Base-by-base conservation (phyloP, 2,888 invertebrate genomes). In the Calephelis perditalis region DNA sequence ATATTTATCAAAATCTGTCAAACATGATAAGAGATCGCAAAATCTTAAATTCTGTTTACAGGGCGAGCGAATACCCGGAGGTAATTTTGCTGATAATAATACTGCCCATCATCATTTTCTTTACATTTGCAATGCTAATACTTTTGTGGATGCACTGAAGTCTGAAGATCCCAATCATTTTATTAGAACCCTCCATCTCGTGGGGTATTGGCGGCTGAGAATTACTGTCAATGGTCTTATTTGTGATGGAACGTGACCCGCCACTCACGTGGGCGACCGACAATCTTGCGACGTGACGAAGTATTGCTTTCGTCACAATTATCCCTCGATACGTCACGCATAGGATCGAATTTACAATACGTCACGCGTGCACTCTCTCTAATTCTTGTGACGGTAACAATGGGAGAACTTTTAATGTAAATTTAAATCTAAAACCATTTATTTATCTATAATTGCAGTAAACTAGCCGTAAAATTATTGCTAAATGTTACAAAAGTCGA, bases 151-250 rank as follows among this genome's bases (percentile, higher is more conserved):
- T 49, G 26, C 40, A 40, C 40, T 40, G 40, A 40, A 40, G 8
- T 40, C 40, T 40, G 40, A 40, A 49, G 49, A 49, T 15, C 15
- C 49, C 49, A 49, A 49, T 49, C 49, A 49, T 49, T 35, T 49
- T 49, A 49, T 49, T 49, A 49, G 26, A 9, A 49, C 49, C 49
- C 49, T 52, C 15, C 49, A 10, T 35, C 15, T 10, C 11, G 49
- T 10, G 10, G 35, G 26, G 35, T 11, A 52, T 26, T 52, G 26
- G 26, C 15, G 15, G 26, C 35, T 26, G 49, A 35, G 49, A 52
- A 49, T 49, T 49, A 35, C 26, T 35, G 10, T 49, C 10, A 49
- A 35, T 49, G 49, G 49, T 26, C 11, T 26, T 26, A 49, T 49
- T 49, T 49, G 35, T 35, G 9, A 10, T 35, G 49, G 10, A 49